These are phyloP conservation scores for Meleagris gallopavo DNA, from an alignment of 2,113 vertebrate species.

Conservation along the genomic window DNA sequence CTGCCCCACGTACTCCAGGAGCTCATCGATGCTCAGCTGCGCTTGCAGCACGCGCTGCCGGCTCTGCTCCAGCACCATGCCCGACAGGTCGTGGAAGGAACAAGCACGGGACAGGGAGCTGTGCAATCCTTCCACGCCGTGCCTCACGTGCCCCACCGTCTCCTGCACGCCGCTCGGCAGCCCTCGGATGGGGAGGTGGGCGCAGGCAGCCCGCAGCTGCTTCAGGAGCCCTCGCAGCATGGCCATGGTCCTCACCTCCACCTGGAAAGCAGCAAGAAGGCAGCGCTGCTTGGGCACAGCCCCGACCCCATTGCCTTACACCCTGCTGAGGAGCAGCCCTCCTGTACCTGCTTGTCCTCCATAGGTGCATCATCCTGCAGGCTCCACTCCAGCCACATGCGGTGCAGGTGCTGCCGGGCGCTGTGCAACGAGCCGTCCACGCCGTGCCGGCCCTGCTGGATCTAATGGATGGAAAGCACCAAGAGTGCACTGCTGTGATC, in stretches of 20 bases:
- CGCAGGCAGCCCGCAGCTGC: constrained; percentile 81
- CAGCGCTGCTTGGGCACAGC: fast-evolving
- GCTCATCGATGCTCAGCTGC: constrained; percentile 83
- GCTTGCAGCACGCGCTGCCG: constrained; percentile 79
- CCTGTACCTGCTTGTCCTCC: neutral
- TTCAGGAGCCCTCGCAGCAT: constrained; percentile 83
- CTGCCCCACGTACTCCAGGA: constrained; percentile 81
- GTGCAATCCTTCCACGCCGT: constrained; percentile 81
- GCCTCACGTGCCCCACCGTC: constrained; percentile 78
- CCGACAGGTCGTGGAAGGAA: constrained; percentile 81
- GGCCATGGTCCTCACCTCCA: constrained; percentile 66
- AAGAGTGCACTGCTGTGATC: fast-evolving
- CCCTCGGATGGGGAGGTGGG: constrained; percentile 74
- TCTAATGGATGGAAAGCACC: neutral
- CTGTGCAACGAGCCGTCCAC: neutral
- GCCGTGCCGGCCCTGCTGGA: constrained; percentile 66
- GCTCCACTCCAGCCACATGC: constrained; percentile 84
- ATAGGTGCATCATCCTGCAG: neutral
- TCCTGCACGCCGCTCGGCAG: constrained; percentile 86
- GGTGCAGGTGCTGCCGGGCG: constrained; percentile 77
- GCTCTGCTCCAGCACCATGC: constrained; percentile 79
- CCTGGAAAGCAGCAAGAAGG: neutral
- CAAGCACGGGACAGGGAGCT: constrained; percentile 74
- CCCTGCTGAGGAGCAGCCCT: too few species aligned
- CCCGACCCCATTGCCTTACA: fast-evolving